phyloP scores from a whole-genome alignment of 1,140 invertebrate species.

The Coenobita brevimanus region DNA sequence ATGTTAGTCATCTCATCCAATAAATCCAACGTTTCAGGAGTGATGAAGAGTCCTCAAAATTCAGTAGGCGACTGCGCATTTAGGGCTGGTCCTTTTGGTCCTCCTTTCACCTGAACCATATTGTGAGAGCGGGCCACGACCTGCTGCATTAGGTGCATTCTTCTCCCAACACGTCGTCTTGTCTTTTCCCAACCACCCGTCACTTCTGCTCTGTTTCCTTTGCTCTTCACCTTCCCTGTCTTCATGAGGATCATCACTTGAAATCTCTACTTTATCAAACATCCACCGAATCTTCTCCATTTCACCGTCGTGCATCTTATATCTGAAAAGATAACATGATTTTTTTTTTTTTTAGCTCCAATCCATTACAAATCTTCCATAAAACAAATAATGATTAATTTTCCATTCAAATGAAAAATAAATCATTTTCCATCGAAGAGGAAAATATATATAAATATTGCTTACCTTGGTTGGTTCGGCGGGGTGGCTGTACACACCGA shows the following conservation, averaged over 20 bases:
- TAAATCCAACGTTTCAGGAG: conserved; percentile 28
- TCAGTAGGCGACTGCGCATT: conserved; percentile 35
- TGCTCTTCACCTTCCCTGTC: neutral
- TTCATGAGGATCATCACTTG: neutral
- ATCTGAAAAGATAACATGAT: neutral
- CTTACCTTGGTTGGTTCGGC: no score
- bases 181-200: conserved; percentile 50
- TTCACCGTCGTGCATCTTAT: neutral
- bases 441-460: no score
- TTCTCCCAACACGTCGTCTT: conserved; percentile 50
- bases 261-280: neutral
- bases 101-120: no score
- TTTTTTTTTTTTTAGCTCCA: no score
- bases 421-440: no score
- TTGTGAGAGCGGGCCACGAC: conserved; percentile 41
- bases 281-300: neutral
- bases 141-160: conserved; percentile 32
- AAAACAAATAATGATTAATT: no score
- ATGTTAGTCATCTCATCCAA: conserved; percentile 48
- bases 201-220: neutral
- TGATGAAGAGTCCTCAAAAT: conserved; percentile 33
- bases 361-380: no score
- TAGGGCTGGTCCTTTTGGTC: conserved; percentile 45
- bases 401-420: no score
- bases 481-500: no score